Percentiles rank a stretch among this genome's conserved stretches.
phyloP scores from a whole-genome alignment of 2,113 vertebrate genomes.

The Tachuris rubrigastra region DNA sequence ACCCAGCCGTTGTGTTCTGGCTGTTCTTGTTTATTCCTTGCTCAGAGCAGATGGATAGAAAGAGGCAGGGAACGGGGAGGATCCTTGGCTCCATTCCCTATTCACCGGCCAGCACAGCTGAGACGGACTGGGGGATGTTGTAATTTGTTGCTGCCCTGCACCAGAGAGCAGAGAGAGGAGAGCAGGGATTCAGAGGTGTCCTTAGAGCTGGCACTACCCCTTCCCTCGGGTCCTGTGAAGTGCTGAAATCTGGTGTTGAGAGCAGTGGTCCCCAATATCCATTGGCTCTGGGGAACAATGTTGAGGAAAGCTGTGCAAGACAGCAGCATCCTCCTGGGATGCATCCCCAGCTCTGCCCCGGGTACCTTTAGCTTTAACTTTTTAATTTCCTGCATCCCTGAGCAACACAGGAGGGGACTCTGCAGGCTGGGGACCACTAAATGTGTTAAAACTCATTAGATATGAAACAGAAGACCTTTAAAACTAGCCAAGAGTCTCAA shows the following conservation, averaged over 20 bases:
- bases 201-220: conserved; percentile 1
- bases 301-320: background rate
- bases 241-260: background rate
- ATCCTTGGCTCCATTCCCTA: conserved; percentile 53
- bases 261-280: background rate
- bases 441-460: conserved; percentile 46
- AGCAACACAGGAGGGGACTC: conserved; percentile 51
- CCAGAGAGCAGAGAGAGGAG: background rate
- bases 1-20: conserved; percentile 52
- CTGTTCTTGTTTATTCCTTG: conserved; percentile 50
- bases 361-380: conserved; percentile 29
- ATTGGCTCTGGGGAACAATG: background rate
- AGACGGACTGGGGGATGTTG: background rate
- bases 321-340: background rate
- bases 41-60: conserved; percentile 45
- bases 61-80: conserved; percentile 53
- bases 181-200: background rate
- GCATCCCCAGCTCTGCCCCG: background rate
- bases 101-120: conserved; percentile 49
- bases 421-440: background rate
- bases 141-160: conserved; percentile 11
- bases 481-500: conserved; percentile 30
- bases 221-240: background rate
- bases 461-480: conserved; percentile 36
- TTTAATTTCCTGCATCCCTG: conserved; percentile 69